These are phyloP conservation scores for Nibea albiflora DNA, from an alignment of 2,113 vertebrate species.

Conservation along the genomic window DNA sequence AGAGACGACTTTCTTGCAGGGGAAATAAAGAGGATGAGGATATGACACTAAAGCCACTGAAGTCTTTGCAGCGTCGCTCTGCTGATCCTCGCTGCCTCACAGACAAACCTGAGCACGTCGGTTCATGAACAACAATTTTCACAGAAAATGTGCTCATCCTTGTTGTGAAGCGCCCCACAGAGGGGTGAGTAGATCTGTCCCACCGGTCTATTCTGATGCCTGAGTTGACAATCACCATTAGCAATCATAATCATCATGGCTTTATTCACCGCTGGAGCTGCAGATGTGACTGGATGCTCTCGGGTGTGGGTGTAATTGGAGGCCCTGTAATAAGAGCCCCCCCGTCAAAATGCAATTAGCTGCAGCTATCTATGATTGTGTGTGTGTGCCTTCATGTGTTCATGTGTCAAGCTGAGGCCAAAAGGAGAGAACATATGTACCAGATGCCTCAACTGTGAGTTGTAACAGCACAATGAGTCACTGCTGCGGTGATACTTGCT, in stretches of 20 bases:
- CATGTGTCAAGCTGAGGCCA: conserved; percentile 25
- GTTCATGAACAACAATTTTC: conserved; percentile 44
- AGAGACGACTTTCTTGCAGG: background rate
- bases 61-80: background rate
- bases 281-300: conserved; percentile 10
- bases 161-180: background rate
- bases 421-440: background rate
- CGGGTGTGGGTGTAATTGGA: conserved; percentile 18
- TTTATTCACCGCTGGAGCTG: conserved; percentile 13
- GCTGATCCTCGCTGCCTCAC: background rate
- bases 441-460: background rate
- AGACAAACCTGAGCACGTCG: background rate
- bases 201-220: background rate
- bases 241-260: background rate
- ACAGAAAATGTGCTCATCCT: conserved; percentile 19
- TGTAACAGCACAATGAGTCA: conserved; percentile 1
- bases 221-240: conserved; percentile 36
- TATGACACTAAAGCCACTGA: background rate
- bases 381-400: background rate
- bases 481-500: background rate
- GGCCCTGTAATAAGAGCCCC: background rate
- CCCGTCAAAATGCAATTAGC: conserved; percentile 40
- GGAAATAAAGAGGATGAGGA: background rate
- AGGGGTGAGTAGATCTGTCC: background rate
- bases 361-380: background rate